Conservation (phyloP, 2,797 vertebrate genomes). For the Bovichtus diacanthus region DNA sequence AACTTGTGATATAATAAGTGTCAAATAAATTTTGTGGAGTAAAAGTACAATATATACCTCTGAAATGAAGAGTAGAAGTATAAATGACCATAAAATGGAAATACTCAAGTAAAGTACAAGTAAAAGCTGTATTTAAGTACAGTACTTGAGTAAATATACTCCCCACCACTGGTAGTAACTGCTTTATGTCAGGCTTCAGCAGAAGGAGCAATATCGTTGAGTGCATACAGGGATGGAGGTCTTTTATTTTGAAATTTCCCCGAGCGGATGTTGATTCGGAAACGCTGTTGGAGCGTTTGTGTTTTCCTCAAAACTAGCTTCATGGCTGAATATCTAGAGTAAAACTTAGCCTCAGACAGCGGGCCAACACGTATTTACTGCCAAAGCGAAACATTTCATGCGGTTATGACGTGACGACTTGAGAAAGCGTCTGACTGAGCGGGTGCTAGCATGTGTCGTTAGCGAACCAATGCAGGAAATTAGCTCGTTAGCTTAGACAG, state of each 20-base stretch:
- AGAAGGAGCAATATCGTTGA: background rate
- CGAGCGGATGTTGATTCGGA: slow-evolving; percentile 76
- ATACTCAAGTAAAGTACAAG: background rate
- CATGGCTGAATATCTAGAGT: slow-evolving; percentile 28
- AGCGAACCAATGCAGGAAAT: slow-evolving; percentile 65
- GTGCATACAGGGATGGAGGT: fast-evolving
- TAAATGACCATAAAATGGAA: background rate
- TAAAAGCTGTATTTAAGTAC: background rate
- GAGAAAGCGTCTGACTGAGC: slow-evolving; percentile 28
- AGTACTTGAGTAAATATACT: background rate
- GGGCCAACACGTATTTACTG: background rate
- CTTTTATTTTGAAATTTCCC: slow-evolving; percentile 68
- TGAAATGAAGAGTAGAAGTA: no score
- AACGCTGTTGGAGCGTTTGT: slow-evolving; percentile 19
- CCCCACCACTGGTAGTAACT: background rate
- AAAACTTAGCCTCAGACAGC: slow-evolving; percentile 20
- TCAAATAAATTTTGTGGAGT: no score
- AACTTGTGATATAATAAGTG: no score
- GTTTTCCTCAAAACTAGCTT: slow-evolving; percentile 60
- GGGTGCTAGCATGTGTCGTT: slow-evolving; percentile 63
- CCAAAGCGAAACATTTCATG: background rate
- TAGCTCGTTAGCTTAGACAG: slow-evolving; percentile 64
- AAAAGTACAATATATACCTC: no score
- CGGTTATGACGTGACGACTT: slow-evolving; percentile 21
- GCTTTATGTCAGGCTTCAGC: background rate